Conservation (phyloP, 2,888 invertebrate genomes). For the Eilema sororculum region DNA sequence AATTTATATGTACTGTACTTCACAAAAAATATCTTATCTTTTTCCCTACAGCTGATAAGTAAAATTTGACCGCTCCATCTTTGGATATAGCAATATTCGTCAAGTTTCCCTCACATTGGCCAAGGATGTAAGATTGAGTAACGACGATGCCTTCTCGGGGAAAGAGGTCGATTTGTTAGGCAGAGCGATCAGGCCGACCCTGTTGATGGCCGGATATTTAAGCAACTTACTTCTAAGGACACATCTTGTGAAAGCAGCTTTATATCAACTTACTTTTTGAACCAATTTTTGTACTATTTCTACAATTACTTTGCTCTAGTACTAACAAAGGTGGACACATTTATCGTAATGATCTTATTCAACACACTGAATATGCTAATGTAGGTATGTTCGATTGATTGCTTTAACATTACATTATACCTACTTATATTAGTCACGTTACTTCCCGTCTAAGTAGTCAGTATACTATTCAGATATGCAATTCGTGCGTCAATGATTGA, state of each 20-base stretch:
- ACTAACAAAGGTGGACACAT: neutral
- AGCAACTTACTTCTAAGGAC: constrained; percentile 56
- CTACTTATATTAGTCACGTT: constrained; percentile 24
- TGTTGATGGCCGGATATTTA: constrained; percentile 64
- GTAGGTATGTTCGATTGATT: neutral
- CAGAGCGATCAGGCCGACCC: constrained; percentile 60
- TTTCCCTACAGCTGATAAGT: constrained; percentile 8
- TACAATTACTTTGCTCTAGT: neutral
- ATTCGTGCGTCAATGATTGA: constrained; percentile 36
- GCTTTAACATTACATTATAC: neutral
- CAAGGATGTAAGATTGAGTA: constrained; percentile 63
- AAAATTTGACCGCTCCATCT: constrained; percentile 50
- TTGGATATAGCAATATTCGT: constrained; percentile 50
- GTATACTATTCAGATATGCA: constrained; percentile 27
- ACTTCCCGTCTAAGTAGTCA: constrained; percentile 37
- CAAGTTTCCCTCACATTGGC: constrained; percentile 51
- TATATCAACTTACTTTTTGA: constrained; percentile 27
- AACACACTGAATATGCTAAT: neutral
- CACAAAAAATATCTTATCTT: neutral
- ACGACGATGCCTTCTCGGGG: constrained; percentile 54
- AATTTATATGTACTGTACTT: neutral
- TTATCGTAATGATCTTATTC: neutral
- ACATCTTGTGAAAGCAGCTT: constrained; percentile 39
- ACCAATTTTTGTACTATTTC: constrained; percentile 29
- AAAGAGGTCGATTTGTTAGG: constrained; percentile 68